Evolutionary conservation across 2,888 invertebrate species (phyloP).

Genomic region (Pheosia tremula): DNA sequence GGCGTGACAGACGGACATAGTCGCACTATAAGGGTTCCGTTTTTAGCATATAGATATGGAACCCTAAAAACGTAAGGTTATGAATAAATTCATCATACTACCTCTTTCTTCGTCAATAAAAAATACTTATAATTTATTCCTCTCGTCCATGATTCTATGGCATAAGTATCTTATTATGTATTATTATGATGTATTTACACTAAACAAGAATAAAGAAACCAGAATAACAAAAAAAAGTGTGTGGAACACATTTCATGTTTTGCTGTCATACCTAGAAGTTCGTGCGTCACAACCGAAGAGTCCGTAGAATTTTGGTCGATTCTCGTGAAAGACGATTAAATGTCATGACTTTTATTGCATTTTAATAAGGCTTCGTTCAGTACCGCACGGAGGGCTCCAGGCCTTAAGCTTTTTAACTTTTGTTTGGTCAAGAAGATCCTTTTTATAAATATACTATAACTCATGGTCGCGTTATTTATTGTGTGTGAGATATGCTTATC

Average conservation of each 20-base stretch:
- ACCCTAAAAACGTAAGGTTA: no score
- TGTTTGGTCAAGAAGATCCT: slow-evolving; percentile 46
- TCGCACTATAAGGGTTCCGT: no score
- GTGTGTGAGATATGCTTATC: slow-evolving; percentile 46
- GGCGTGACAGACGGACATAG: no score
- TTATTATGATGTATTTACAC: no score
- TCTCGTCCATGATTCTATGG: no score
- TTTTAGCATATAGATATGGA: no score
- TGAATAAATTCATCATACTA: no score
- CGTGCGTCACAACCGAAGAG: slow-evolving; percentile 30
- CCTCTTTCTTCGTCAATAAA: no score
- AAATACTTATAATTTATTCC: no score
- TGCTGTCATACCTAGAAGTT: slow-evolving; percentile 4
- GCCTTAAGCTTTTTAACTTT: slow-evolving; percentile 37
- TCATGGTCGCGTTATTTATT: slow-evolving; percentile 42
- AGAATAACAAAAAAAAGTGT: no score
- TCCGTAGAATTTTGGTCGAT: slow-evolving; percentile 41
- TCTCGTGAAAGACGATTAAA: slow-evolving; percentile 62
- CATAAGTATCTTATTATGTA: no score
- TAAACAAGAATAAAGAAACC: no score
- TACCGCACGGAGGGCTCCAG: slow-evolving; percentile 42
- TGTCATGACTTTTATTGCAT: slow-evolving; percentile 63
- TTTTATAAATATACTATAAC: slow-evolving; percentile 39
- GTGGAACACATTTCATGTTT: not conserved
- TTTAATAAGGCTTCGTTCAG: slow-evolving; percentile 60